Base-by-base conservation (phyloP, 2,888 invertebrate genomes). In the Itoplectis maculator region DNA sequence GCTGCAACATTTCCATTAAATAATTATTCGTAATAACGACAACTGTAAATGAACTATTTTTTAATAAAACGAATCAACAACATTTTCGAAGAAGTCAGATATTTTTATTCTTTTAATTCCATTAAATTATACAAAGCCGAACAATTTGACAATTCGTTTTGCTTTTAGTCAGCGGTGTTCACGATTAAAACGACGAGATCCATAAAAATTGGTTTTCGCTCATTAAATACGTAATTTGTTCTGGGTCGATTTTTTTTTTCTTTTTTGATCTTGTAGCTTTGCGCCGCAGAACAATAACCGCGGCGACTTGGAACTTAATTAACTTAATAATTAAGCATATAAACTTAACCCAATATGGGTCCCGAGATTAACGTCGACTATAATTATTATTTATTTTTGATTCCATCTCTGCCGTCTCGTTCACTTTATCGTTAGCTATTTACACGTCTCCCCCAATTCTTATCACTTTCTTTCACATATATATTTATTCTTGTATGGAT, bases 341-440 rank as follows among this genome's bases (percentile, higher is more conserved):
- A 82, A 82, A 79, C 18, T 79, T 29, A 70, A 79, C 74, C 70
- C 82, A 79, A 82, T 79, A 82, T 75, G 70, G 74, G 74, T 66
- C 69, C 49, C 66, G 65, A 63, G 78, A 70, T 66, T 45, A 70
- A 78, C 77, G 56, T 74, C 59, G 51, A 66, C 51, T 42, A 61
- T 56, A 37, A 72, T 68, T 45, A 49, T 65, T 75, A 42, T 75
- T 68, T 5, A 51, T 73, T 73, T 79, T 73, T 73, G 35, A 66
- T 77, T 81, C 42, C 15, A 40, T 47, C 9, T 65, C 20, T 49
- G n/a, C n/a, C 51, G 59, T 73, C 61, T 72, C 70, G 13, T 51
- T 74, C 47, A 65, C 42, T 81, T 81, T 47, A 69, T 65, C 29
- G 15, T 76, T 73, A 81, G 18, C 75, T 82, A 82, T 82, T 61